Conservation (phyloP, 2,888 invertebrate genomes). For the Pachydiplax longipennis region DNA sequence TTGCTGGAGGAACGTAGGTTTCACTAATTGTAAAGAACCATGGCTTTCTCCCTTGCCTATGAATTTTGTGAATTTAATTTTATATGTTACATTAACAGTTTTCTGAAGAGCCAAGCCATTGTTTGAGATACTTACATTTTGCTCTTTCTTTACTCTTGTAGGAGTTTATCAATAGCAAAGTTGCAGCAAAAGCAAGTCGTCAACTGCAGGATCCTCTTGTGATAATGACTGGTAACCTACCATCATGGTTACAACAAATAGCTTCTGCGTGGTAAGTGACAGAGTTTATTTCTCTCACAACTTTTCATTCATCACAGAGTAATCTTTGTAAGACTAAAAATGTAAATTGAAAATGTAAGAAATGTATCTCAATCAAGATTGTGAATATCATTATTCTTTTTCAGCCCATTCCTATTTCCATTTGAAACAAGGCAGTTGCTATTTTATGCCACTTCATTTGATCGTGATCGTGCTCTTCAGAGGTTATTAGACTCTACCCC, state of each 20-base stretch:
- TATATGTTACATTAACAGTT: too few relatives aligned
- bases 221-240: constrained; percentile 97
- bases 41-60: too few relatives aligned
- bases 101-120: neutral
- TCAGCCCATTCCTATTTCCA: constrained; percentile 93
- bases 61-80: too few relatives aligned
- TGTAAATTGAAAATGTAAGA: too few relatives aligned
- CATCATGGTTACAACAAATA: constrained; percentile 92
- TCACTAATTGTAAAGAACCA: too few relatives aligned
- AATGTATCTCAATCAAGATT: too few relatives aligned
- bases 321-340: too few relatives aligned
- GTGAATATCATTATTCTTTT: constrained; percentile 47
- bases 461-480: constrained; percentile 95
- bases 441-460: constrained; percentile 97
- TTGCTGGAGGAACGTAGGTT: too few relatives aligned
- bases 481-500: constrained; percentile 92
- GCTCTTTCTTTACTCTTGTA: constrained; percentile 48
- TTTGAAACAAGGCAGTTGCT: constrained; percentile 96
- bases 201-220: constrained; percentile 98
- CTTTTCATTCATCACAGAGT: too few relatives aligned
- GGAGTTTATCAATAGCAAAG: constrained; percentile 92
- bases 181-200: constrained; percentile 95
- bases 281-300: neutral
- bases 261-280: constrained; percentile 76
- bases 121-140: neutral